Evolutionary conservation across 2,888 invertebrate genomes (phyloP).

Genomic region (Allolobophora icterica): DNA sequence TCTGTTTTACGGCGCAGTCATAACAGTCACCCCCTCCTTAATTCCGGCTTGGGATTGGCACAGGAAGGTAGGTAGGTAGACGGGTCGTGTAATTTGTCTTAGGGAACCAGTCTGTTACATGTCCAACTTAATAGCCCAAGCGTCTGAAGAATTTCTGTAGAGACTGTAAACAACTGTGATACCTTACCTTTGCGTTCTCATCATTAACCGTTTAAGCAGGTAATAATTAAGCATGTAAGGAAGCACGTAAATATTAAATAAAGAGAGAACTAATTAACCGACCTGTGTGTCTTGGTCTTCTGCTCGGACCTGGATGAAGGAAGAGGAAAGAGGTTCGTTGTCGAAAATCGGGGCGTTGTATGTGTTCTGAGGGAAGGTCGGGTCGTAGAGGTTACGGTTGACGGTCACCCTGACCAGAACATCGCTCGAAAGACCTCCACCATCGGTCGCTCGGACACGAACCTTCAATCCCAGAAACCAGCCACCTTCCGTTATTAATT

Average conservation of each 20-base stretch:
- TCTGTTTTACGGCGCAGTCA: too few relatives aligned
- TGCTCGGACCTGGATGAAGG: conserved; percentile 45
- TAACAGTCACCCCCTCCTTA: too few relatives aligned
- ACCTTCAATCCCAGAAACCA: conserved; percentile 50
- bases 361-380: conserved; percentile 48
- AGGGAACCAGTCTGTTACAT: too few relatives aligned
- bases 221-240: background rate
- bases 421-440: conserved; percentile 52
- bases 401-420: conserved; percentile 52
- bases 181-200: background rate
- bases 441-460: conserved; percentile 55
- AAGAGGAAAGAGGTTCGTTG: conserved; percentile 48
- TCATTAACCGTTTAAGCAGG: background rate
- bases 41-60: too few relatives aligned
- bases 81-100: too few relatives aligned
- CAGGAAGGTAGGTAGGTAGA: too few relatives aligned
- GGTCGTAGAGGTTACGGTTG: conserved; percentile 55
- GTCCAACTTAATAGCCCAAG: too few relatives aligned
- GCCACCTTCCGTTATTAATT: background rate
- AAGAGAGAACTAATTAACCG: background rate
- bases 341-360: conserved; percentile 52
- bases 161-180: too few relatives aligned
- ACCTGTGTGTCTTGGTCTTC: conserved; percentile 47
- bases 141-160: too few relatives aligned
- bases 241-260: background rate